Evolutionary conservation across 2,888 invertebrate species (phyloP), one percentile per base, ranked within the genome.

Genomic region (Penaeus monodon): DNA sequence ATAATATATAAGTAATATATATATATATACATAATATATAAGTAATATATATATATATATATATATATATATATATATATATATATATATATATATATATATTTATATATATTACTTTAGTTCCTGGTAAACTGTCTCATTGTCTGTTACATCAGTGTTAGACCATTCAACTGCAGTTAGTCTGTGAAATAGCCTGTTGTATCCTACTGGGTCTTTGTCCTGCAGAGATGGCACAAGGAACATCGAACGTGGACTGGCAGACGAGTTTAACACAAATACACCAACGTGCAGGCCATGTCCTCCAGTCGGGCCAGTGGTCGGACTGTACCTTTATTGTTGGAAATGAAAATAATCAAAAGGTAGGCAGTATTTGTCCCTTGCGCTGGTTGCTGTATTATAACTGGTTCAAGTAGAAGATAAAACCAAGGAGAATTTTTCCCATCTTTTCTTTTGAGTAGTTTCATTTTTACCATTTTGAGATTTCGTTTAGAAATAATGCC

Each of bases 281-380:
- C 57, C 83, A 88, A n/a, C 82, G 88, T 66, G 86, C 88, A 29
- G 57, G 77, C 63, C 83, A 96, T 92, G 92, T 97, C 22, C 92
- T 97, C n/a, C 95, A 96, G 91, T 95, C 95, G 2, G 96, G 95
- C 81, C 95, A 95, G 92, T 97, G 96, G 96, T 95, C 96, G 22
- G 97, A 97, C 91, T 97, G 96, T 92, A 94, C 95, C 27, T 97
- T 97, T 91, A 93, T 96, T 89, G 96, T 97, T 74, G 97, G 97
- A 0, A 94, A 95, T 17, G 95, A 96, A 91, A 95, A 96, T 0
- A 95, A 95, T 91, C 96, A 96, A 91, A 91, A 91, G 91, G 92
- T 92, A 90, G 90, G 88, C 76, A n/a, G 33, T n/a, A 70, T 65
- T n/a, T 63, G 44, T 84, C 29, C 65, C 29, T 57, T 10, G 57